Percentiles rank a stretch among this genome's conserved stretches.
Conservation (phyloP, 2,888 invertebrate genomes). For the Parelbella ahira region DNA sequence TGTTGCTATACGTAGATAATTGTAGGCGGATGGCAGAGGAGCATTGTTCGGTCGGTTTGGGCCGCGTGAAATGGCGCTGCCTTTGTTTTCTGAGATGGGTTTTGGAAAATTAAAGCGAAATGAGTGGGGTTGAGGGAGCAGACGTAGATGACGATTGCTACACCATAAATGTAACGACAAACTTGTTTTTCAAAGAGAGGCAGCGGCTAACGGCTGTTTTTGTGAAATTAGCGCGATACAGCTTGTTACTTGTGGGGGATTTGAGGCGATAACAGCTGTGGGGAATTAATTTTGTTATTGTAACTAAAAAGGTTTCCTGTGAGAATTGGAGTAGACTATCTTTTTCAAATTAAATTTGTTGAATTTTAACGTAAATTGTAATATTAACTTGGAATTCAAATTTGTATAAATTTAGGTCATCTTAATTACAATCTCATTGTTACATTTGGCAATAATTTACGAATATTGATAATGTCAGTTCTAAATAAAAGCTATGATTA, state of each 20-base stretch:
- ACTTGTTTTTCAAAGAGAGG: conserved; percentile 20
- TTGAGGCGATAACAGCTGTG: too few relatives aligned
- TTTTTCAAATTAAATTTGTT: too few relatives aligned
- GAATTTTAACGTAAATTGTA: too few relatives aligned
- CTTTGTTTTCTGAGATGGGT: conserved; percentile 72
- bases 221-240: conserved; percentile 15
- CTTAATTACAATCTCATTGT: too few relatives aligned
- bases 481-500: too few relatives aligned
- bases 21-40: conserved; percentile 56
- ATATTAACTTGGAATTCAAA: too few relatives aligned
- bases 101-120: conserved; percentile 73
- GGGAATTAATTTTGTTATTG: too few relatives aligned
- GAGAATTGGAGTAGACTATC: too few relatives aligned
- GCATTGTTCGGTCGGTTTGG: conserved; percentile 75
- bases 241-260: conserved; percentile 28
- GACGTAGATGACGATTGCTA: conserved; percentile 67
- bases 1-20: conserved; percentile 56
- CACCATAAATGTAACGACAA: conserved; percentile 43
- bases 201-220: conserved; percentile 12
- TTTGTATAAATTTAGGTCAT: too few relatives aligned
- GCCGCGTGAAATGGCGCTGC: conserved; percentile 72
- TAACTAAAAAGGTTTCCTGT: too few relatives aligned
- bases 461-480: too few relatives aligned
- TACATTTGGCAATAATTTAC: too few relatives aligned
- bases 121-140: conserved; percentile 60